Evolutionary conservation across 1,140 invertebrate species (phyloP).

Genomic region (Drosophila navojoa): DNA sequence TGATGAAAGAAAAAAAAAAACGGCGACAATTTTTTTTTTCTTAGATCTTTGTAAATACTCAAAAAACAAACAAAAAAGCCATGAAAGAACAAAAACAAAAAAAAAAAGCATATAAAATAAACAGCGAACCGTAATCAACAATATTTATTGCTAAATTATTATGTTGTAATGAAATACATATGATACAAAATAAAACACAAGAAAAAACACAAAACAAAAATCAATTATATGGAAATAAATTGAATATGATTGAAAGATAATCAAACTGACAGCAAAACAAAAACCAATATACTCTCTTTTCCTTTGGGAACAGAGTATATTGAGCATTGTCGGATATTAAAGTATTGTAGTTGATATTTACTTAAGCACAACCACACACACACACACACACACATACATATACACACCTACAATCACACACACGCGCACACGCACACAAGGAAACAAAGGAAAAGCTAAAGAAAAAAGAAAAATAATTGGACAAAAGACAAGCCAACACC

Average conservation of each 20-base stretch:
- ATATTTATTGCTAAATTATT: slow-evolving; percentile 65
- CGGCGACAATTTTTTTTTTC: slow-evolving; percentile 65
- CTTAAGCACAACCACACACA: background rate
- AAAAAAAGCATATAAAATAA: background rate
- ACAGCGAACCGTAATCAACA: slow-evolving; percentile 35
- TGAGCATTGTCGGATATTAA: slow-evolving; percentile 74
- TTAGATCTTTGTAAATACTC: slow-evolving; percentile 80
- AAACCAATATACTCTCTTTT: too few relatives aligned
- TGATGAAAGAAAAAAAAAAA: slow-evolving; percentile 25
- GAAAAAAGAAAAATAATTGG: slow-evolving; percentile 28
- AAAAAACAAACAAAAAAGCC: slow-evolving; percentile 42
- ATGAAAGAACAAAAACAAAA: slow-evolving; percentile 7
- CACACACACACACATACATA: background rate
- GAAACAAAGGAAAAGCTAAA: slow-evolving; percentile 41
- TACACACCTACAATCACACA: too few relatives aligned
- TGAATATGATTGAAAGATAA: slow-evolving; percentile 6
- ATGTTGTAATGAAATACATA: slow-evolving; percentile 50
- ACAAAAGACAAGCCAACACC: too few relatives aligned
- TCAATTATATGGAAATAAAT: background rate
- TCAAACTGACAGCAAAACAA: slow-evolving; percentile 12
- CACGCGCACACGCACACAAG: slow-evolving; percentile 25
- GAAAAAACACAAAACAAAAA: background rate
- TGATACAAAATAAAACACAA: slow-evolving; percentile 16
- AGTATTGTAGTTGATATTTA: slow-evolving; percentile 79
- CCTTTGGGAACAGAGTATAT: too few relatives aligned